phyloP scores from a whole-genome alignment of 2,113 vertebrate species.

The Coptodon rendalli region DNA sequence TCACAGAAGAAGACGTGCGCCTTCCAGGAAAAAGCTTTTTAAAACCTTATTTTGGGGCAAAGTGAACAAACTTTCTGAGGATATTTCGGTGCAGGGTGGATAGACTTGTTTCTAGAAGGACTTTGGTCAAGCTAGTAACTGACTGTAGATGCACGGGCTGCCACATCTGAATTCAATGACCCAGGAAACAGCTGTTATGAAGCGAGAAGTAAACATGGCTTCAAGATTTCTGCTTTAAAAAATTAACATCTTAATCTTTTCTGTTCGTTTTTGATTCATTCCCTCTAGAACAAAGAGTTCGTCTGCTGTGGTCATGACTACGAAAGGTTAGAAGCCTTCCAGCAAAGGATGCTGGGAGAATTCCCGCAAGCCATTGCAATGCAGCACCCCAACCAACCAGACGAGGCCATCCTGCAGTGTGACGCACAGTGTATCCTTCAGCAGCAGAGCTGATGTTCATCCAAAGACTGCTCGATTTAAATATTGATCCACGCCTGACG shows the following conservation, averaged over 20 bases:
- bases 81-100: too few relatives aligned
- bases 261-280: background rate
- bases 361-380: slow-evolving; percentile 98
- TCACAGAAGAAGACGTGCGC: accelerated
- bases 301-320: slow-evolving; percentile 97
- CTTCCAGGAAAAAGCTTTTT: accelerated
- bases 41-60: background rate
- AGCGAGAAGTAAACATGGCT: background rate
- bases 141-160: background rate
- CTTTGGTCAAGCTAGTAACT: accelerated
- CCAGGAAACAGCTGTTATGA: background rate
- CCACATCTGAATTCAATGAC: accelerated
- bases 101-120: background rate
- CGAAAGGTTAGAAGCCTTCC: slow-evolving; percentile 93
- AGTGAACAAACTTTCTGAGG: accelerated
- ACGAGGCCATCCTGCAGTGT: slow-evolving; percentile 89
- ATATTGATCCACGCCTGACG: background rate
- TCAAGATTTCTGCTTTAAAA: background rate
- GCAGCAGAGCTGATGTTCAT: background rate
- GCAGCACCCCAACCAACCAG: slow-evolving; percentile 98
- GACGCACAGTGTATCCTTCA: slow-evolving; percentile 97
- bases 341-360: slow-evolving; percentile 97
- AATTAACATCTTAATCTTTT: accelerated
- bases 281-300: slow-evolving; percentile 92
- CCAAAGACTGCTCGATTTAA: accelerated